Base-by-base conservation (phyloP, 2,888 invertebrate species). In the Polydrusus cervinus region DNA sequence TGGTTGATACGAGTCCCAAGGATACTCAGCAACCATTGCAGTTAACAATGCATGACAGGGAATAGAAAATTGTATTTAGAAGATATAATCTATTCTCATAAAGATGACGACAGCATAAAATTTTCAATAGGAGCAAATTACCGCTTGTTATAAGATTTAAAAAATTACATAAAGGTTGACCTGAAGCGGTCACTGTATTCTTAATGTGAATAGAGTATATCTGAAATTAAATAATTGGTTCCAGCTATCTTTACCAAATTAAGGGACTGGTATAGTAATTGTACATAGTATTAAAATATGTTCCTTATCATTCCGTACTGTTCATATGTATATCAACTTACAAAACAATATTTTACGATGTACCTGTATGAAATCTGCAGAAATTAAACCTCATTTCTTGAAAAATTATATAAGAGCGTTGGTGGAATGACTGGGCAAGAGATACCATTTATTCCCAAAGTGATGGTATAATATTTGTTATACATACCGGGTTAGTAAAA, bases 31-130 rank as follows among this genome's bases (percentile, higher is more conserved):
- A 93, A 82, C 93, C 93, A 16, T 86, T 93, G 78, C 93, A 93
- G 84, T 89, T 93, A 75, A 93, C 93, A 55, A 93, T 93, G 86
- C 93, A 93, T 85, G 92, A 93, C 86, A 92, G 93, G 85, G 88
- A 89, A 82, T 86, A 47, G 16, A 47, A n/a, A n/a, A n/a, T n/a
- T 43, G 43, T n/a, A 9, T 43, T 13, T 13, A 43, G 43, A 43
- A 43, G 43, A 13, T 43, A n/a, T 43, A 82, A 71, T 20, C 20
- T 34, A 34, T 34, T 34, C 34, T 3, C 34, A 34, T 34, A 1
- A 34, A 34, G 34, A 34, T 10, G 34, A 8, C 25, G 5, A 5
- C 5, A 5, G 25, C 5, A 25, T n/a, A n/a, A n/a, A n/a, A n/a
- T n/a, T n/a, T n/a, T n/a, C n/a, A n/a, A n/a, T n/a, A n/a, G n/a